Evolutionary conservation across 2,888 invertebrate genomes (phyloP).

Genomic region (Terebella lapidaria): DNA sequence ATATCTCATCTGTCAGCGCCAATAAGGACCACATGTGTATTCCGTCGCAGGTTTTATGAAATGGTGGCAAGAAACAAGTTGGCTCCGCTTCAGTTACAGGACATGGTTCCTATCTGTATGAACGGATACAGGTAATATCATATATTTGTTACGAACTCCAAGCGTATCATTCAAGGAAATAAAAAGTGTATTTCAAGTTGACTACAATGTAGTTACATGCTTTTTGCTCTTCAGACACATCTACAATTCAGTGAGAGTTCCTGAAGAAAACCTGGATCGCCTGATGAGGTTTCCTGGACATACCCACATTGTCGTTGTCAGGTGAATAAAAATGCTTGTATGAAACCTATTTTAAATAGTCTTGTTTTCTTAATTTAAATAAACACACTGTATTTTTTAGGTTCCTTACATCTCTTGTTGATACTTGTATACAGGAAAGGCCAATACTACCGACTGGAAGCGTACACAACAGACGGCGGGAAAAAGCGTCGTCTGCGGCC

Average conservation of each 20-base stretch:
- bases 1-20: no score
- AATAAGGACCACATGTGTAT: no score
- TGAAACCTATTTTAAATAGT: no score
- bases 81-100: background rate
- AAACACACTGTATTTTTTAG: background rate
- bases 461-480: background rate
- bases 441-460: background rate
- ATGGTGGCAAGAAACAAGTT: background rate
- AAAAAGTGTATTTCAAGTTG: no score
- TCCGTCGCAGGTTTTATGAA: background rate
- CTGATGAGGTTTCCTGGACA: conserved; percentile 24
- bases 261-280: conserved; percentile 31
- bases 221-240: conserved; percentile 24
- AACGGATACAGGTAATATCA: background rate
- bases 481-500: background rate
- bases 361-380: background rate
- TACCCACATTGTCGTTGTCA: conserved; percentile 32
- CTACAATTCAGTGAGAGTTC: conserved; percentile 30
- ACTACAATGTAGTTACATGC: no score
- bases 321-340: conserved; percentile 24
- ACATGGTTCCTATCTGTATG: background rate
- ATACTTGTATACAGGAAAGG: no score
- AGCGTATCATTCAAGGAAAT: background rate
- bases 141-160: background rate
- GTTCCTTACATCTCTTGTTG: no score